phyloP scores from a whole-genome alignment of 2,797 vertebrate species.

The Chrosomus eos region DNA sequence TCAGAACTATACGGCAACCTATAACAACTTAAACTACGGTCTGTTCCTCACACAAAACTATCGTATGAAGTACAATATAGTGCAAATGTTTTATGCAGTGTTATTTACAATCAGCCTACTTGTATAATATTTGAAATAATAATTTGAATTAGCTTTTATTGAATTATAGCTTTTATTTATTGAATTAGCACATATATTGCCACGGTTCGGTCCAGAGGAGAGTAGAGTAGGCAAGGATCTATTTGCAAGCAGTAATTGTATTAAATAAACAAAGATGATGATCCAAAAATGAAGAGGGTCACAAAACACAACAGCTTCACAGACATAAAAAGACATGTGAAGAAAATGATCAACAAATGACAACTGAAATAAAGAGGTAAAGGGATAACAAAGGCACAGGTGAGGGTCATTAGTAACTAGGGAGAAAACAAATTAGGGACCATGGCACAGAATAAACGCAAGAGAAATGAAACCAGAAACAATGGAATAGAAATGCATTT shows the following conservation, averaged over 20 bases:
- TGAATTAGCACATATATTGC: no score
- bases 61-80: neutral
- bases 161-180: no score
- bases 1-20: neutral
- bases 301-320: neutral
- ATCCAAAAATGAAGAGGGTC: neutral
- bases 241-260: neutral
- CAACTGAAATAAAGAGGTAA: neutral
- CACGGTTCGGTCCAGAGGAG: no score
- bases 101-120: neutral
- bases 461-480: neutral
- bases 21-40: neutral
- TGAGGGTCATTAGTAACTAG: neutral
- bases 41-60: neutral
- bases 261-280: neutral
- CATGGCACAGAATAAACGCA: neutral
- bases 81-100: neutral
- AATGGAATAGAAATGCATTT: neutral
- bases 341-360: neutral
- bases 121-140: neutral
- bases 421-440: neutral
- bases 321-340: neutral
- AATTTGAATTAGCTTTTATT: neutral
- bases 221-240: neutral
- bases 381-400: neutral